Conservation (phyloP, 2,113 vertebrate species). For the Muscicapa adusta region DNA sequence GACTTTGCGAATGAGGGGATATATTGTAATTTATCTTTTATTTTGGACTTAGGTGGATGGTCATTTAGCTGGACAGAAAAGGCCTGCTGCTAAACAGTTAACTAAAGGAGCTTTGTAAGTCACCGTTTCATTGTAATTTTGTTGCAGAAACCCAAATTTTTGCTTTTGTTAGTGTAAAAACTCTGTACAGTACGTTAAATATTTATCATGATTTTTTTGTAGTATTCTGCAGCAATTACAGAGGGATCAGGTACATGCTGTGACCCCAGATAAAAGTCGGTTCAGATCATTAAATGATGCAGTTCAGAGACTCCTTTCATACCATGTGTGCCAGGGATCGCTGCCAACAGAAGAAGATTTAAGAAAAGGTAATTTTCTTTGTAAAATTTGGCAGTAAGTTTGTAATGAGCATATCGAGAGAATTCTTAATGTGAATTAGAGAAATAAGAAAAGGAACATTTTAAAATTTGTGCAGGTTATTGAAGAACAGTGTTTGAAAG, state of each 20-base stretch:
- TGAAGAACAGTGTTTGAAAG: neutral
- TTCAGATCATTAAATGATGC: conserved; percentile 86
- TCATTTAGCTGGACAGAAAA: conserved; percentile 80
- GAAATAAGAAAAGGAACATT: neutral
- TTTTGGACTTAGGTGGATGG: conserved; percentile 71
- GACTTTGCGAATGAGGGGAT: neutral
- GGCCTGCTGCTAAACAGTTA: conserved; percentile 83
- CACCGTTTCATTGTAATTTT: neutral
- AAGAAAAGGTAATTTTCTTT: conserved; percentile 69
- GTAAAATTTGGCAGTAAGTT: neutral
- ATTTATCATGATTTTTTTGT: neutral
- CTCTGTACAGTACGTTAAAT: neutral
- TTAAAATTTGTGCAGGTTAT: neutral
- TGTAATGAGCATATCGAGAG: neutral
- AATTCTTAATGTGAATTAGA: neutral
- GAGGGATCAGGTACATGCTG: conserved; percentile 82
- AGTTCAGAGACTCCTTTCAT: conserved; percentile 87
- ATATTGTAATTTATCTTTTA: conserved; percentile 27
- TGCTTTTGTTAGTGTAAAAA: neutral
- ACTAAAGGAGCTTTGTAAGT: conserved; percentile 95
- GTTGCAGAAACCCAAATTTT: neutral
- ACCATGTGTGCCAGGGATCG: conserved; percentile 91
- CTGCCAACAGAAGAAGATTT: conserved; percentile 86
- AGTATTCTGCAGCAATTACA: conserved; percentile 89
- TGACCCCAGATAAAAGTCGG: conserved; percentile 77